Percentiles rank a stretch among this genome's conserved stretches.
Evolutionary conservation across 2,888 invertebrate genomes (phyloP).

Genomic region (Coronaproctus castanopsis): DNA sequence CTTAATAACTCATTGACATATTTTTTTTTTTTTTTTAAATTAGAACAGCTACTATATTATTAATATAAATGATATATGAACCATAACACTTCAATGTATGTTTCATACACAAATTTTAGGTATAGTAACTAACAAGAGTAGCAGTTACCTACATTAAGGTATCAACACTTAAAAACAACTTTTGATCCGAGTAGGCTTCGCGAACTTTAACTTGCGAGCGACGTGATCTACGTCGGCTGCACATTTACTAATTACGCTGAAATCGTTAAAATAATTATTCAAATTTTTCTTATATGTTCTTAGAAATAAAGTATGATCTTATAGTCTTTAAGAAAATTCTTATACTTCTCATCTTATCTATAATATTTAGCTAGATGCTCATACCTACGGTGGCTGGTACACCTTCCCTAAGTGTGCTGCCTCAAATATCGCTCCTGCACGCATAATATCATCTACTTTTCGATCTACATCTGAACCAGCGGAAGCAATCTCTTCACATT

Average conservation of each 20-base stretch:
- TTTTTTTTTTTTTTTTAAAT: background rate
- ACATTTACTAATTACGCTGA: background rate
- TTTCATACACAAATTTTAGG: background rate
- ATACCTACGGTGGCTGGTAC: background rate
- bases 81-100: background rate
- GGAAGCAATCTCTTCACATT: no score
- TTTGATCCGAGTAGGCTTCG: background rate
- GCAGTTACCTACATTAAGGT: background rate
- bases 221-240: background rate
- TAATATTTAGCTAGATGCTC: background rate
- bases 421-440: no score
- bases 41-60: background rate
- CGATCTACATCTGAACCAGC: no score
- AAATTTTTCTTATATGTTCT: background rate
- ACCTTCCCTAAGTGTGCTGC: no score
- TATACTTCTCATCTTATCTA: background rate
- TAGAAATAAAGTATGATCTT: no score
- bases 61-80: no score
- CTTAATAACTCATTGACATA: background rate
- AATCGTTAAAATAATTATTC: background rate
- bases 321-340: background rate
- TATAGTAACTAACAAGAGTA: background rate
- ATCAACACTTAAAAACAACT: background rate
- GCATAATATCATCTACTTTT: no score
- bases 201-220: background rate